A percentile compares a stretch with the other conserved stretches of the same genome.
Conservation (phyloP, 2,888 invertebrate genomes). For the Scaptomyza polygonia region DNA sequence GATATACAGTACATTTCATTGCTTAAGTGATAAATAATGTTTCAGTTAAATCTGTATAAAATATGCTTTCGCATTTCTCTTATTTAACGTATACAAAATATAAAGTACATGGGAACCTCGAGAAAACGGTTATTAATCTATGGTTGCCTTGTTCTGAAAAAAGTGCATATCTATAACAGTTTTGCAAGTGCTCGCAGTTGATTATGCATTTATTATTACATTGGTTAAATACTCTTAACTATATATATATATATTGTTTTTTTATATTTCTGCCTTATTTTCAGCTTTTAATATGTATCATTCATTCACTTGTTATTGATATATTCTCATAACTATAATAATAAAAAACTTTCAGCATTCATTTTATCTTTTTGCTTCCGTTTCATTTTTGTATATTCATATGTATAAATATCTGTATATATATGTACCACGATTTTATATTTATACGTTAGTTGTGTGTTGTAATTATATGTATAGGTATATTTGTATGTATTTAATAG, state of each 20-base stretch:
- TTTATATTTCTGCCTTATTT: conserved; percentile 73
- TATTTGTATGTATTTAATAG: conserved; percentile 45
- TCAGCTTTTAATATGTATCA: conserved; percentile 73
- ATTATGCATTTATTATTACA: conserved; percentile 52
- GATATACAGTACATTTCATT: conserved; percentile 22
- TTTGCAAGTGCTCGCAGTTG: conserved; percentile 55
- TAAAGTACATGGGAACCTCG: conserved; percentile 2
- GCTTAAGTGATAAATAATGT: conserved; percentile 16
- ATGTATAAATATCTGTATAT: conserved; percentile 57
- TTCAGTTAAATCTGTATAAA: conserved; percentile 21
- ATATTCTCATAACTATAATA: conserved; percentile 56
- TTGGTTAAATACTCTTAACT: conserved; percentile 57
- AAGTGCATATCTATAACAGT: conserved; percentile 59
- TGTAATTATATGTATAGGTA: conserved; percentile 46
- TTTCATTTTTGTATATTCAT: conserved; percentile 36
- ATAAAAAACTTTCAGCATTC: conserved; percentile 60
- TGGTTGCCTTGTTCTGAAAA: conserved; percentile 45
- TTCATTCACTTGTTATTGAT: conserved; percentile 55
- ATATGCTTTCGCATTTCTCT: conserved; percentile 40
- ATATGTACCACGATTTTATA: conserved; percentile 46
- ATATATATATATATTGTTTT: background rate
- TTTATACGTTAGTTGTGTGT: conserved; percentile 51
- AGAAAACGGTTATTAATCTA: conserved; percentile 18
- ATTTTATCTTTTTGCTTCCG: conserved; percentile 21
- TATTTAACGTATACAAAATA: conserved; percentile 11